Percentiles rank a stretch among this genome's conserved stretches.
These are phyloP conservation scores for Graptemys geographica DNA, from an alignment of 2,797 vertebrate genomes.

Conservation along the genomic window DNA sequence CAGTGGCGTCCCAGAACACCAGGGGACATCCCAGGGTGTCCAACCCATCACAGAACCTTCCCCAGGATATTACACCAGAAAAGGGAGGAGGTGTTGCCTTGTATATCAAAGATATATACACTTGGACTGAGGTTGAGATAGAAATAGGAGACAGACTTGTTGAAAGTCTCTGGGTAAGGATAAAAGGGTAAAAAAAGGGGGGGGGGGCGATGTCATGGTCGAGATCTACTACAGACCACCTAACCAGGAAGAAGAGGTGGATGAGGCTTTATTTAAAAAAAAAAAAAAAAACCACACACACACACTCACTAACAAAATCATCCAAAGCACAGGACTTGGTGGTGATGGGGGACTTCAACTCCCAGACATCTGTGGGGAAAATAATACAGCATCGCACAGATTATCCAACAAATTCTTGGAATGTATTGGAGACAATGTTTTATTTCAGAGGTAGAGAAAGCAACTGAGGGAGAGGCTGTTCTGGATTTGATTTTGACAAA, in stretches of 20 bases:
- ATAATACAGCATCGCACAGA: not conserved
- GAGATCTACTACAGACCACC: not conserved
- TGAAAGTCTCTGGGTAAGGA: not conserved
- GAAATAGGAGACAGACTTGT: not conserved
- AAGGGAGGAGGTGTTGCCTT: not conserved
- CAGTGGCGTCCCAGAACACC: too few relatives aligned
- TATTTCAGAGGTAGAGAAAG: not conserved
- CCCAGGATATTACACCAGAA: not conserved
- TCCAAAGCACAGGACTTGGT: not conserved
- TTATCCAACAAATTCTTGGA: not conserved
- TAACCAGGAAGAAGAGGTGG: not conserved
- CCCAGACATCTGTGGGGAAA: not conserved
- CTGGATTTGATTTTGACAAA: not conserved
- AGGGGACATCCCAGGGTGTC: too few relatives aligned
- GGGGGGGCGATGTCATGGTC: not conserved
- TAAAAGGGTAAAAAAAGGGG: not conserved
- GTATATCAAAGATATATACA: not conserved
- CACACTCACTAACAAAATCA: not conserved
- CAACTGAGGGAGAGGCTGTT: not conserved
- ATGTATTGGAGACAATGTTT: not conserved
- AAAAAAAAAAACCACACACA: too few relatives aligned
- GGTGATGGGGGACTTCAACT: not conserved
- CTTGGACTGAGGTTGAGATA: not conserved
- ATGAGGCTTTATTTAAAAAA: not conserved
- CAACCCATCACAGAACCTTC: not conserved